Evolutionary conservation across 2,888 invertebrate species (phyloP), one percentile per base, ranked within the genome.

Genomic region (Leucozona laternaria): DNA sequence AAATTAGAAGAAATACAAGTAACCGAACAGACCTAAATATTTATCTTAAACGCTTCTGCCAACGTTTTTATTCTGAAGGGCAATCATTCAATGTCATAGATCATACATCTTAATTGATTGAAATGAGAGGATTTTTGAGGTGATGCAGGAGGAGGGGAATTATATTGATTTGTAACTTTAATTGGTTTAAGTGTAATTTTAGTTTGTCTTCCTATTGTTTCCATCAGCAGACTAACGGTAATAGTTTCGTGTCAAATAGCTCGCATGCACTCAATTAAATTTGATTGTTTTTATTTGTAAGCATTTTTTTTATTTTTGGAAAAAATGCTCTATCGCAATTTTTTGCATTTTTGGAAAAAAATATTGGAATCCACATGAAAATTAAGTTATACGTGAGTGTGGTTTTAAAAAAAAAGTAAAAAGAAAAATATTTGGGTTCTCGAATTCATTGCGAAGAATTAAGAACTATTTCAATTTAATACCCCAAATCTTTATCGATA

Each of bases 101-200:
- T 31, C 8, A n/a, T n/a, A n/a, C n/a, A n/a, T n/a, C n/a, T n/a
- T n/a, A n/a, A n/a, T 31, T 20, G 20, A 62, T 7, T 58, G 25
- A 50, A 50, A 15, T 53, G 10, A 68, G 22, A 20, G 3, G 31
- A 5, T 20, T 34, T 34, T 34, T n/a, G 15, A 1, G 10, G 10
- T 10, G 0, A 6, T 22, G 7, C 0, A 7, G 2, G 7, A 2
- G 22, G 22, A 2, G 13, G 2, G 22, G 22, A 2, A 6, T 1
- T 4, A 53, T 15, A 53, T 53, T 6, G 6, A 53, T 53, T 53
- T 53, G 50, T 25, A 60, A 22, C 13, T 60, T 22, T 40, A 20
- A 37, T 58, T 20, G 20, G 13, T 20, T 60, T 60, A 40, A 60
- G 60, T 60, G 60, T 15, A 60, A 20, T 60, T 60, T 60, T n/a